A percentile compares a stretch with the other conserved stretches of the same genome.
Evolutionary conservation across 1,140 invertebrate genomes (phyloP).

Genomic region (Theocolax elegans): DNA sequence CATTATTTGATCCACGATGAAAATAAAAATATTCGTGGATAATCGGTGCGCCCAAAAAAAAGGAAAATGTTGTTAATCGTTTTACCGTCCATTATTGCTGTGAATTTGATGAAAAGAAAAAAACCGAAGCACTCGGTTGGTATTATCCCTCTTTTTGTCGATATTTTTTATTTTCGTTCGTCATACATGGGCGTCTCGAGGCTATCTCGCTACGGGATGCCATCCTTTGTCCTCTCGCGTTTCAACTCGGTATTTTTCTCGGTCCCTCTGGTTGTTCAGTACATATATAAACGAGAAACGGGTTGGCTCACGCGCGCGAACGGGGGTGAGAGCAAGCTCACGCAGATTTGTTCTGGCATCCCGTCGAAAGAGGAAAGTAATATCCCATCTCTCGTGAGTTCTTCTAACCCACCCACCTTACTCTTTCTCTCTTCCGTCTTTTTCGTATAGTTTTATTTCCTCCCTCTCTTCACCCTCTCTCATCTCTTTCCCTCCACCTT

Average conservation of each 20-base stretch:
- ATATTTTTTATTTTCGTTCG: neutral
- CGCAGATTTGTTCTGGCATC: constrained; percentile 48
- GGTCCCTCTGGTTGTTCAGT: constrained; percentile 22
- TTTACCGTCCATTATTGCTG: constrained; percentile 23
- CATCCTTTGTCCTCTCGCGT: constrained; percentile 53
- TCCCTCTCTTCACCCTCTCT: too few species aligned
- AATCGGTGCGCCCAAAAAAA: too few species aligned
- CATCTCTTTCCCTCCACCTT: too few species aligned
- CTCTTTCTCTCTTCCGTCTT: constrained; percentile 39
- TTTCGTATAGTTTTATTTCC: constrained; percentile 43
- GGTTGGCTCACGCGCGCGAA: constrained; percentile 38
- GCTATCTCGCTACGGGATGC: constrained; percentile 50
- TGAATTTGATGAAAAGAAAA: constrained; percentile 37
- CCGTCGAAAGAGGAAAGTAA: constrained; percentile 38
- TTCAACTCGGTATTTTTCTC: constrained; percentile 47
- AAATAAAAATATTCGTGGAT: too few species aligned
- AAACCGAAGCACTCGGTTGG: constrained; percentile 23
- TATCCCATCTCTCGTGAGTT: too few species aligned
- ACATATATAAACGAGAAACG: constrained; percentile 54
- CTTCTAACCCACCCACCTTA: neutral
- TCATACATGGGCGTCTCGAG: neutral
- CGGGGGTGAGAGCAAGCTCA: constrained; percentile 44
- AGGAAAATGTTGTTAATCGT: constrained; percentile 26
- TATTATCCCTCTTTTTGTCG: constrained; percentile 47
- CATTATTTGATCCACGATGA: neutral